Evolutionary conservation across 2,888 invertebrate species (phyloP).

Genomic region (Erebia ligea): DNA sequence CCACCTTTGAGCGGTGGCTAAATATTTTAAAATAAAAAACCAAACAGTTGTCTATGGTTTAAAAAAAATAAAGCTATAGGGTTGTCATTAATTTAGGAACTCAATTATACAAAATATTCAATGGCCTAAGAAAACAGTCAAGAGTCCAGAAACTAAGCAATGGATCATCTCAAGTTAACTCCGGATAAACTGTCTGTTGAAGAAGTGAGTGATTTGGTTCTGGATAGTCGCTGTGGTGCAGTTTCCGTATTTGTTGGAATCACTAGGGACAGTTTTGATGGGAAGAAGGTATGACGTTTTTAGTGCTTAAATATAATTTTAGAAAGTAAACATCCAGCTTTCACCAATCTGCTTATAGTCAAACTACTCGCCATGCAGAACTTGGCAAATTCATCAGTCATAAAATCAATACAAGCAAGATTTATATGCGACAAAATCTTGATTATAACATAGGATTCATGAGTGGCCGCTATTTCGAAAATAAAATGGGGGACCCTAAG

Average conservation of each 20-base stretch:
- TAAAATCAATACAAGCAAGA: too few species aligned
- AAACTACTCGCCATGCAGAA: too few species aligned
- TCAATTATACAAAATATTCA: background rate
- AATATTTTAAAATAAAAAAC: conserved; percentile 37
- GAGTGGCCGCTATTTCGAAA: too few species aligned
- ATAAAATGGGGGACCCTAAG: too few species aligned
- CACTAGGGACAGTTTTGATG: conserved; percentile 92
- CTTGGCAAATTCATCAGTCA: too few species aligned
- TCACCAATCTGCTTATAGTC: background rate
- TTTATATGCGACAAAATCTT: too few species aligned
- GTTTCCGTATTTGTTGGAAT: conserved; percentile 95
- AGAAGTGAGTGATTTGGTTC: conserved; percentile 85
- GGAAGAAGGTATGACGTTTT: conserved; percentile 84
- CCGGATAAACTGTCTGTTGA: conserved; percentile 86
- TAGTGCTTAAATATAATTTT: background rate
- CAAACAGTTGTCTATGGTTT: background rate
- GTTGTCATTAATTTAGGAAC: background rate
- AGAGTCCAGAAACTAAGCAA: conserved; percentile 51
- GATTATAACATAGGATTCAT: too few species aligned
- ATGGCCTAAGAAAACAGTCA: background rate
- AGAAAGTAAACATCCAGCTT: background rate
- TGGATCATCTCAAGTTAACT: conserved; percentile 88
- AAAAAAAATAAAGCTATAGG: background rate
- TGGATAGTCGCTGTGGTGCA: conserved; percentile 91
- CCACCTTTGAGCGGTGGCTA: conserved; percentile 97